Evolutionary conservation across 2,113 vertebrate genomes (phyloP).

Genomic region (Vulpes lagopus): DNA sequence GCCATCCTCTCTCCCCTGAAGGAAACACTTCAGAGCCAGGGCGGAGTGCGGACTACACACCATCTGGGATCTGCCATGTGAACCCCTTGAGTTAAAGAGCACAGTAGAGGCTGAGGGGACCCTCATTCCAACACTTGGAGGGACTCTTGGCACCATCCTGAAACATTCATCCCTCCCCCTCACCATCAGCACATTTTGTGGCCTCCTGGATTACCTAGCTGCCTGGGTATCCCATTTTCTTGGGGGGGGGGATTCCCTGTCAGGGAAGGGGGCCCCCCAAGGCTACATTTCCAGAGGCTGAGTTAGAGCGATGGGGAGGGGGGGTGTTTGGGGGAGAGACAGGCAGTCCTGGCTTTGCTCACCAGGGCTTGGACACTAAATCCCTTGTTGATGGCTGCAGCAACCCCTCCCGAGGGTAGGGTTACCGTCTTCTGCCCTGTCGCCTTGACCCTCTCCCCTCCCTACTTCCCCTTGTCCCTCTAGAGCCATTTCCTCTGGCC

Average conservation of each 20-base stretch:
- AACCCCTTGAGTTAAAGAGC: background rate
- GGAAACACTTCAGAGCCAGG: background rate
- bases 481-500: constrained; percentile 61
- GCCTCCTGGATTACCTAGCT: constrained; percentile 78
- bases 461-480: constrained; percentile 61
- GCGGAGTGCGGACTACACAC: background rate
- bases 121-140: constrained; percentile 49
- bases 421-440: constrained; percentile 78
- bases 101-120: background rate
- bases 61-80: background rate
- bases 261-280: constrained; percentile 39
- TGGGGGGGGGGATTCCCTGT: constrained; percentile 64
- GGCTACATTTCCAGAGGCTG: constrained; percentile 55
- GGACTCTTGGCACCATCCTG: constrained; percentile 15
- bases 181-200: constrained; percentile 81
- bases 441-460: constrained; percentile 73
- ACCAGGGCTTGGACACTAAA: constrained; percentile 79
- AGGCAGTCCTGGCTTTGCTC: constrained; percentile 73
- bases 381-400: constrained; percentile 81
- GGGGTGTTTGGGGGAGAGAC: constrained; percentile 63
- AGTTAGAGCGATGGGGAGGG: background rate
- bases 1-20: background rate
- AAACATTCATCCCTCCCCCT: constrained; percentile 43
- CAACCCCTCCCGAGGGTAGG: constrained; percentile 79
- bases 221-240: constrained; percentile 75